Conservation (phyloP, 1,140 invertebrate genomes). For the Ceratina calcarata region DNA sequence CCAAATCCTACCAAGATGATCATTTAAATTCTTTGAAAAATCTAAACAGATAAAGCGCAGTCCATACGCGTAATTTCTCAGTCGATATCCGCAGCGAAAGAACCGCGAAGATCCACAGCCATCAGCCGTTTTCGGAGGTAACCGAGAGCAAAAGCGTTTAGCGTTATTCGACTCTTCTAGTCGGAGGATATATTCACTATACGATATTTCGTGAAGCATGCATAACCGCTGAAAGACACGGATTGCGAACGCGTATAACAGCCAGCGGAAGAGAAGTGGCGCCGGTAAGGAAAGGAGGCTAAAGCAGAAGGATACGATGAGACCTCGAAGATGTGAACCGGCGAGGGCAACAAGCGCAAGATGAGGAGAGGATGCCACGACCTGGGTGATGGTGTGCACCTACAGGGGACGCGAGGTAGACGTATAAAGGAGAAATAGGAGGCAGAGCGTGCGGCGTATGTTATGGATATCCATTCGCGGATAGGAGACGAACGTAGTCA, state of each 20-base stretch:
- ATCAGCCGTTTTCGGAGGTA: constrained; percentile 9
- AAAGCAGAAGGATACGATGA: constrained; percentile 39
- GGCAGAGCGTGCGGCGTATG: constrained; percentile 49
- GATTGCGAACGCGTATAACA: constrained; percentile 72
- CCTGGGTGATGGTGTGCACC: background rate
- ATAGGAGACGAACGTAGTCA: constrained; percentile 71
- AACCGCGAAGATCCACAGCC: constrained; percentile 8
- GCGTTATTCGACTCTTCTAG: constrained; percentile 19
- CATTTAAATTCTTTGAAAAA: background rate
- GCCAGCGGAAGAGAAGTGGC: constrained; percentile 45
- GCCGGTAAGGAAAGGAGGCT: constrained; percentile 11
- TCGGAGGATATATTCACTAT: constrained; percentile 66
- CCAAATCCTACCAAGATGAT: no score
- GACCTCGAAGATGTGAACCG: background rate
- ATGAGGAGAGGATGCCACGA: constrained; percentile 15
- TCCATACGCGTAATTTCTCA: no score
- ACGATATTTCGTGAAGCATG: constrained; percentile 73
- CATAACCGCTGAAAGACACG: constrained; percentile 71
- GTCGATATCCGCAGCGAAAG: no score
- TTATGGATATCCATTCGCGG: constrained; percentile 73
- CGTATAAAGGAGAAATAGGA: constrained; percentile 30
- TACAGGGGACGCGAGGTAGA: constrained; percentile 14
- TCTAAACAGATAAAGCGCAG: constrained; percentile 11
- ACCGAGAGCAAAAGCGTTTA: constrained; percentile 5
- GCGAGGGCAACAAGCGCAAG: background rate